Evolutionary conservation across 2,797 vertebrate genomes (phyloP).

Genomic region (Lepidocolaptes lacrymiger): DNA sequence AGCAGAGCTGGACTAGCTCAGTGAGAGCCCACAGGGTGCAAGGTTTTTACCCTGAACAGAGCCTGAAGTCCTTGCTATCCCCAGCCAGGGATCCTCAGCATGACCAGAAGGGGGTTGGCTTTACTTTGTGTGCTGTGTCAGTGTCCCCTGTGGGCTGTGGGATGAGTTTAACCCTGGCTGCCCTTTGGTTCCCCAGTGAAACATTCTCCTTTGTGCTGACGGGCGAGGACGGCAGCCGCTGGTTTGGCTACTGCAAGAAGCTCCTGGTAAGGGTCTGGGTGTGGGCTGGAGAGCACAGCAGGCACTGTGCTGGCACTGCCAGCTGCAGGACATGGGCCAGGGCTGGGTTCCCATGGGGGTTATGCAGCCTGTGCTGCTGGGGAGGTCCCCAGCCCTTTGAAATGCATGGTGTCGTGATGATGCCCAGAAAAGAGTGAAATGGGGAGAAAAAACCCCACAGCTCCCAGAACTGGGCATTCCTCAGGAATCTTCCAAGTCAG

Average conservation of each 20-base stretch:
- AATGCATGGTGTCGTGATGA: accelerated
- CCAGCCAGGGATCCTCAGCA: neutral
- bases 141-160: neutral
- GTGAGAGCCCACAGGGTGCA: neutral
- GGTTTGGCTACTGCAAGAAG: slow-evolving; percentile 98
- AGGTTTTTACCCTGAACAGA: neutral
- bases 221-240: slow-evolving; percentile 95
- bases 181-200: slow-evolving; percentile 82
- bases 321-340: neutral
- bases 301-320: neutral
- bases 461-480: neutral
- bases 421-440: neutral
- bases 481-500: neutral
- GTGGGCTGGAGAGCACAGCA: neutral
- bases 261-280: slow-evolving; percentile 88
- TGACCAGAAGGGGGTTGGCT: neutral
- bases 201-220: slow-evolving; percentile 98
- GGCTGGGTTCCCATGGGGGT: neutral
- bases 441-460: neutral
- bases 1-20: neutral
- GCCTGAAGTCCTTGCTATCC: neutral
- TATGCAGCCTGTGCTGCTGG: neutral
- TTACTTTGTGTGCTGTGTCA: neutral
- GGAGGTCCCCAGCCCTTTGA: neutral
- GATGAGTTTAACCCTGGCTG: neutral